A percentile compares a stretch with the other conserved stretches of the same genome.
These are phyloP conservation scores for Paralichthys olivaceus DNA, from an alignment of 2,113 vertebrate species.

Conservation along the genomic window DNA sequence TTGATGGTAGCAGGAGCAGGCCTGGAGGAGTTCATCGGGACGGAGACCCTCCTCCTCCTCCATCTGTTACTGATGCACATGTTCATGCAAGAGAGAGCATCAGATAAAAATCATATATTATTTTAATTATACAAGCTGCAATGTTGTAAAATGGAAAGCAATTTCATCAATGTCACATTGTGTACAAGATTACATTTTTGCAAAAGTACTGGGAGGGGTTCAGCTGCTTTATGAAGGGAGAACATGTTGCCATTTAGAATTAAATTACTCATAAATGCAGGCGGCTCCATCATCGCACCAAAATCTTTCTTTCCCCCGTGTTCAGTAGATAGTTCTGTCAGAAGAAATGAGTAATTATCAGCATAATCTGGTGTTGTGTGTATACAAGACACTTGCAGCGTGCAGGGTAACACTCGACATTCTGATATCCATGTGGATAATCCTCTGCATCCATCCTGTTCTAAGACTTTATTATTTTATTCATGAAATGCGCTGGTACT, in stretches of 20 bases:
- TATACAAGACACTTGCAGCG: conserved; percentile 8
- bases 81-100: conserved; percentile 36
- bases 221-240: conserved; percentile 11
- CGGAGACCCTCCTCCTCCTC: conserved; percentile 3
- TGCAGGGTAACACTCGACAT: conserved; percentile 3
- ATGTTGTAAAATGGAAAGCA: conserved; percentile 38
- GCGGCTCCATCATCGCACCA: not conserved
- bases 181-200: conserved; percentile 49
- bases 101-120: conserved; percentile 38
- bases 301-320: conserved; percentile 6
- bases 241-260: conserved; percentile 39
- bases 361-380: conserved; percentile 12
- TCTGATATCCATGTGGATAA: conserved; percentile 31
- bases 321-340: conserved; percentile 56
- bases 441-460: conserved; percentile 32
- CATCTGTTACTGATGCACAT: conserved; percentile 18
- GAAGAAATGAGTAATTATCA: conserved; percentile 48
- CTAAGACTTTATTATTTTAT: conserved; percentile 55
- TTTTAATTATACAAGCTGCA: conserved; percentile 49
- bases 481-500: conserved; percentile 62
- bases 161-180: conserved; percentile 58
- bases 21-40: conserved; percentile 25
- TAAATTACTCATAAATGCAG: conserved; percentile 42
- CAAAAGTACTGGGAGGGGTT: conserved; percentile 3
- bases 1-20: conserved; percentile 12